These are phyloP conservation scores for Forbesichthys agassizii DNA, from an alignment of 2,113 vertebrate genomes.

Conservation along the genomic window DNA sequence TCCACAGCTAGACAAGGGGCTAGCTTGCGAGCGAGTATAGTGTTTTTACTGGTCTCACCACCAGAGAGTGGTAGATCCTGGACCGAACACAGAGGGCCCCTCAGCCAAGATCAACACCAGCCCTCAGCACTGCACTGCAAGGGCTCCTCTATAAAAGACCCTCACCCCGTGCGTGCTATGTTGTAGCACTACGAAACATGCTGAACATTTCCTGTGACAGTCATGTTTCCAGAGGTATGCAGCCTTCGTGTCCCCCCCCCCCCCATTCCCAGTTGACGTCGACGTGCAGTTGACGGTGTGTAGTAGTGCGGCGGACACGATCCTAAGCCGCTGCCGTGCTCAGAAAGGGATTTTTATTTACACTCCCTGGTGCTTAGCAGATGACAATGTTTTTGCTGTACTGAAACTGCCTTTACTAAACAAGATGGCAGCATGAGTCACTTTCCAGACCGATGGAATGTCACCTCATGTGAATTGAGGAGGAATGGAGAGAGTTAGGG, in stretches of 20 bases:
- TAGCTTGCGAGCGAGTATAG: slow-evolving; percentile 49
- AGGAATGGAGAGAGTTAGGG: slow-evolving; percentile 31
- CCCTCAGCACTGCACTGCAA: slow-evolving; percentile 32
- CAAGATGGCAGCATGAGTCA: slow-evolving; percentile 58
- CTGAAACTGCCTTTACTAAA: slow-evolving; percentile 56
- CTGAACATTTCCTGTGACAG: slow-evolving; percentile 76
- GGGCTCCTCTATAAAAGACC: slow-evolving; percentile 51
- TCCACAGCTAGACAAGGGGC: slow-evolving; percentile 45
- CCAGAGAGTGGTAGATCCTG: slow-evolving; percentile 58
- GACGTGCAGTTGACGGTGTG: slow-evolving; percentile 2
- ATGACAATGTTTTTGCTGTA: slow-evolving; percentile 32
- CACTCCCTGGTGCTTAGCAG: slow-evolving; percentile 29
- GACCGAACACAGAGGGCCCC: slow-evolving; percentile 36
- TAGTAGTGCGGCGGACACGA: slow-evolving; percentile 42
- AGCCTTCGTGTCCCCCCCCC: slow-evolving; percentile 13
- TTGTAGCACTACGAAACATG: slow-evolving; percentile 65
- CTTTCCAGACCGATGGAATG: slow-evolving; percentile 57
- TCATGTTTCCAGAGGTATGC: slow-evolving; percentile 56
- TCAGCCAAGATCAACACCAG: slow-evolving; percentile 70
- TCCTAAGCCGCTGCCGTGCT: slow-evolving; percentile 47
- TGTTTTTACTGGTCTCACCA: slow-evolving; percentile 52
- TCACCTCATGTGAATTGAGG: slow-evolving; percentile 52
- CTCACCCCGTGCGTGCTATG: slow-evolving; percentile 47
- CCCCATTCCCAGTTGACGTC: background rate
- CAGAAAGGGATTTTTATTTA: slow-evolving; percentile 12